Evolutionary conservation across 2,113 vertebrate species (phyloP).

Genomic region (Callopanchax toddi): DNA sequence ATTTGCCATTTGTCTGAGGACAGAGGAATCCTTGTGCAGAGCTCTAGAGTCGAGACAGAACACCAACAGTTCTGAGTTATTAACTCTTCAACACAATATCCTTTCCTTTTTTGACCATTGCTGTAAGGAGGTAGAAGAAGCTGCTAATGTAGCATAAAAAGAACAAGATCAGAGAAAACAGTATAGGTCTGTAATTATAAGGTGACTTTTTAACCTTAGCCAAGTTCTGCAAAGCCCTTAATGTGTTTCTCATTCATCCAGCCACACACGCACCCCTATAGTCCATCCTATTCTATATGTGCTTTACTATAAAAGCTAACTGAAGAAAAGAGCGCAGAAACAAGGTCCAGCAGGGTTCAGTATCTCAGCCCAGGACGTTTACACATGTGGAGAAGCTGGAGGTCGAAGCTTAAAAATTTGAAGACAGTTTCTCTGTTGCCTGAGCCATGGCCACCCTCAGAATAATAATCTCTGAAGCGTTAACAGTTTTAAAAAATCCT

Average conservation of each 20-base stretch:
- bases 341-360: background rate
- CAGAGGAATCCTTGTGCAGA: too few species aligned
- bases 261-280: background rate
- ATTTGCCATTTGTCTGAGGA: too few species aligned
- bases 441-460: background rate
- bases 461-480: background rate
- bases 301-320: background rate
- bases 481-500: background rate
- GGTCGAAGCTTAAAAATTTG: background rate
- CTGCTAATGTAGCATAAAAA: slow-evolving; percentile 3
- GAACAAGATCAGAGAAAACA: background rate
- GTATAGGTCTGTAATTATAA: background rate
- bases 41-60: too few species aligned
- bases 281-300: background rate
- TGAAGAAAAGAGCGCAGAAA: background rate
- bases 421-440: too few species aligned
- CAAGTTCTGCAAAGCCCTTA: background rate
- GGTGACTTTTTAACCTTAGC: background rate
- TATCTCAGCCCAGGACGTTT: background rate
- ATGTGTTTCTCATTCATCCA: background rate
- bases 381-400: background rate
- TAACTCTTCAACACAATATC: background rate
- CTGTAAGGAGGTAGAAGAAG: slow-evolving; percentile 2
- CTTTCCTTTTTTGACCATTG: slow-evolving; percentile 8
- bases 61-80: background rate